phyloP scores from a whole-genome alignment of 2,797 vertebrate species.

The Phrynocephalus guinanensis region DNA sequence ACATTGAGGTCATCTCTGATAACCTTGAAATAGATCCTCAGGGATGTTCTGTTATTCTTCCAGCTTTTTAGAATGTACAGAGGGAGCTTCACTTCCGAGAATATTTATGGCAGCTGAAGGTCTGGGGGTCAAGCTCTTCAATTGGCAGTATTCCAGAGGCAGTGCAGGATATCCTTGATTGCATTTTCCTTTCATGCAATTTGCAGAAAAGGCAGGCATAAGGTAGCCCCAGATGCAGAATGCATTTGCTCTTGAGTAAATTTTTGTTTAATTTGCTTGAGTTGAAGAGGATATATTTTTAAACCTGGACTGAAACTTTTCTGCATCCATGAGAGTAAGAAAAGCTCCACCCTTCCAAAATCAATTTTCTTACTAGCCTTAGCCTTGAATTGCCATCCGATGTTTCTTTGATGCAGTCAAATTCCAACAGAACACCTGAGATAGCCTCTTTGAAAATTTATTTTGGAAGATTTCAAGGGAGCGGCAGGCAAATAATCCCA shows the following conservation, averaged over 20 bases:
- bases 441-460: too few species aligned
- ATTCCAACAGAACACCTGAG: too few species aligned
- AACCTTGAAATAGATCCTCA: slow-evolving; percentile 61
- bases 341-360: background rate
- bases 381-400: too few species aligned
- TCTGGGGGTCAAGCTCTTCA: slow-evolving; percentile 56
- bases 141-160: slow-evolving; percentile 50
- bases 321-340: background rate
- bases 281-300: background rate
- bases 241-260: slow-evolving; percentile 15
- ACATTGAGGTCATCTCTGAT: slow-evolving; percentile 46
- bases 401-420: background rate
- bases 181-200: slow-evolving; percentile 45
- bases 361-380: background rate
- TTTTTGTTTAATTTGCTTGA: background rate
- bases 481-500: too few species aligned
- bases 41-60: slow-evolving; percentile 43
- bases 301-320: background rate
- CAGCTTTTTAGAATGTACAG: slow-evolving; percentile 41
- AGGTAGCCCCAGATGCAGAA: background rate
- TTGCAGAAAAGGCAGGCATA: background rate
- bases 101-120: slow-evolving; percentile 50
- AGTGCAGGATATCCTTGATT: slow-evolving; percentile 34
- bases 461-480: too few species aligned
- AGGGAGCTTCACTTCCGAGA: slow-evolving; percentile 38